Base-by-base conservation (phyloP, 2,888 invertebrate species). In the Lamellibrachia columna region DNA sequence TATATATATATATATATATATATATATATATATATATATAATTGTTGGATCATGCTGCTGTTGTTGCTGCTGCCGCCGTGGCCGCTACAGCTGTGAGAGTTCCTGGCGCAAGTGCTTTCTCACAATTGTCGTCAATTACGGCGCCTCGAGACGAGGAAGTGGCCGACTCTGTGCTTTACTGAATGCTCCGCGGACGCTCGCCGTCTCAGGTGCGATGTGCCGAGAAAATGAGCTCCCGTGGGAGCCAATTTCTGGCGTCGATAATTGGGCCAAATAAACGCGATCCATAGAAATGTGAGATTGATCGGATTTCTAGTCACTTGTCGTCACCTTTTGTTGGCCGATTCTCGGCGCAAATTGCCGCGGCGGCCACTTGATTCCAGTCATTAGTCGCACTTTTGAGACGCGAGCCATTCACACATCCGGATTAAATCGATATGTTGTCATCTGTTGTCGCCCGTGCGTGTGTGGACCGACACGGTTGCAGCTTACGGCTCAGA, bases 251-350 rank as follows among this genome's bases (percentile, higher is more conserved):
- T 75, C 75, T 75, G 22, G 75, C n/a, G 75, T n/a, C 75, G 75
- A 75, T 75, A 75, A 75, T 75, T 75, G 75, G 75, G 75, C 75
- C 15, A 75, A 75, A 75, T 75, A 75, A 75, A 75, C 75, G 75
- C 75, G 75, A 75, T 75, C 75, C 75, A 75, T 75, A 75, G 75
- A 75, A 75, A 75, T 75, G 75, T 75, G 75, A 75, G 75, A 75
- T 75, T 75, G 75, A 75, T 75, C 75, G 75, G 15, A 22, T 75
- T n/a, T 75, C 75, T 75, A 75, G 75, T 6, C 75, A 75, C 75
- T 75, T 75, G 75, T n/a, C 75, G 75, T 22, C 75, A 75, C 75
- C 75, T 22, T 75, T 75, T 75, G 75, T 75, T 75, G 75, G 75
- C 75, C 75, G 75, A 75, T 75, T 75, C 75, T 75, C 75, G 75